These are phyloP conservation scores for Clivina fossor DNA, from an alignment of 2,888 invertebrate species.

Conservation along the genomic window DNA sequence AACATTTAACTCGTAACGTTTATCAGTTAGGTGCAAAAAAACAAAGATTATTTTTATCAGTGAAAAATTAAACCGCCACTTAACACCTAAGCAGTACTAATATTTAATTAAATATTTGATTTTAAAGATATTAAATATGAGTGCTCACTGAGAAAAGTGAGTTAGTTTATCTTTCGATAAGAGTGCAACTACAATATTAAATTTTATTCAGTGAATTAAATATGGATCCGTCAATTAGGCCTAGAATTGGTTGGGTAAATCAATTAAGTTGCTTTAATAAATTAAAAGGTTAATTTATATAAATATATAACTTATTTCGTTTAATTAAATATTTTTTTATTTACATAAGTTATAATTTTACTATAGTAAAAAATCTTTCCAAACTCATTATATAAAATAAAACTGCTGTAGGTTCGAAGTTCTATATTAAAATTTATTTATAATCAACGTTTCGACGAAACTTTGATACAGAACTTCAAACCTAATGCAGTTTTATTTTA, in stretches of 20 bases:
- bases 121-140: not conserved
- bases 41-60: not conserved
- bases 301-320: not conserved
- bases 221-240: constrained; percentile 13
- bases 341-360: not conserved
- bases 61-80: not conserved
- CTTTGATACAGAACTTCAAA: not conserved
- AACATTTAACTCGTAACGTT: no score
- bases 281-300: constrained; percentile 12
- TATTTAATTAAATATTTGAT: not conserved
- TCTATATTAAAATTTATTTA: not conserved
- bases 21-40: no score
- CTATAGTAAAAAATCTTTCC: no score
- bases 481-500: not conserved
- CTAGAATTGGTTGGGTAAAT: constrained; percentile 23
- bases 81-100: not conserved
- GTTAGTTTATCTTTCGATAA: not conserved
- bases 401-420: not conserved
- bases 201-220: not conserved
- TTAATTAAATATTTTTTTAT: not conserved
- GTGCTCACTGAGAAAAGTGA: not conserved
- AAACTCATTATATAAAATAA: no score
- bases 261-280: constrained; percentile 23
- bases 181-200: not conserved
- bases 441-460: not conserved